Base-by-base conservation (phyloP, 2,797 vertebrate genomes). In the Rhinella marina region DNA sequence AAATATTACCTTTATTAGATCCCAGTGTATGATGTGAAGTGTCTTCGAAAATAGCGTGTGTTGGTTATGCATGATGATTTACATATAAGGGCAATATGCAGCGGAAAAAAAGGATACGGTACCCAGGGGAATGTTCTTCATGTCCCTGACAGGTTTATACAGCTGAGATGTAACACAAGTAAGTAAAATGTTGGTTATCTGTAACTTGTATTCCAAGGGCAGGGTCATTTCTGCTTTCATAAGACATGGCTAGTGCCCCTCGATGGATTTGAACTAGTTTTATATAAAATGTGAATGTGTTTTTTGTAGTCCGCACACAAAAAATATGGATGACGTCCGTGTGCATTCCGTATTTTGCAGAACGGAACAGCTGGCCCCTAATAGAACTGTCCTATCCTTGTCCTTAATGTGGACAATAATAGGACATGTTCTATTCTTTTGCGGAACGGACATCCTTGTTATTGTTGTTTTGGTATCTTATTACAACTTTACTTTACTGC, bases 1-100 rank as follows among this genome's bases (percentile, higher is more conserved):
- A 82, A 82, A 82, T 82, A 72, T 83, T 83, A 32, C 81, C 64
- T 83, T 70, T 70, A 72, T 83, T 83, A 70, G 52, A 83, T 56
- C 64, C 29, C 23, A 54, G 25, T 70, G n/a, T 56, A 68, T 2
- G 12, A 54, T 56, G 50, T 83, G 50, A 83, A 83, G 81, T 70
- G 48, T 64, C 81, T 50, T 23, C 11, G 3, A 77, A 77, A 25
- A 52, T 52, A 77, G 25, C 32, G 25, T 83, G 48, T 70, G 5
- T 32, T 83, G 64, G 64, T 32, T 70, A 72, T 64, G 48, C 66
- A 56, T 52, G 48, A 82, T 52, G 81, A 82, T 83, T 72, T 72
- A 56, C 72, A 70, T 29, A 52, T 23, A 32, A 57, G 54, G 54
- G 27, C n/a, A 83, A 54, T 83, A 50, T 29, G 64, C 50, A 56